Percentiles rank a stretch among this genome's conserved stretches.
Evolutionary conservation across 2,113 vertebrate genomes (phyloP).

Genomic region (Megalops atlanticus): DNA sequence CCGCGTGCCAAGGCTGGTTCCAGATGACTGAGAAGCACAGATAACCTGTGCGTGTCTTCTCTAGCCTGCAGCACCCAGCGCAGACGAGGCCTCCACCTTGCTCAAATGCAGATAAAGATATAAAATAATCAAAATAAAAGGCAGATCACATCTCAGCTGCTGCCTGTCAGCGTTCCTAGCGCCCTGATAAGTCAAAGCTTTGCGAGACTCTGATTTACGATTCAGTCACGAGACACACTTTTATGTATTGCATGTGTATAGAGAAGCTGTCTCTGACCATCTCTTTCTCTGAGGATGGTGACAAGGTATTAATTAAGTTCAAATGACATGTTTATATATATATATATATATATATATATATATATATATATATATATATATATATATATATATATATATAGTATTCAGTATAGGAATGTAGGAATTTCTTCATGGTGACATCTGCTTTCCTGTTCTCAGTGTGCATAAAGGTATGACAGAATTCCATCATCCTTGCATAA

Average conservation of each 20-base stretch:
- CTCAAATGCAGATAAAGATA: slow-evolving; percentile 53
- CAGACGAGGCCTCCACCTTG: slow-evolving; percentile 55
- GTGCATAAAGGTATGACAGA: slow-evolving; percentile 19
- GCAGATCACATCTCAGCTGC: slow-evolving; percentile 56
- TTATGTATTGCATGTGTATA: too few species aligned
- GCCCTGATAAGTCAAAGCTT: slow-evolving; percentile 52
- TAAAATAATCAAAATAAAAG: slow-evolving; percentile 70
- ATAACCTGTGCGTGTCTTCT: slow-evolving; percentile 68
- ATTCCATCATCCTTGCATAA: slow-evolving; percentile 35
- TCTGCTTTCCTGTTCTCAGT: slow-evolving; percentile 17
- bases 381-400: too few species aligned
- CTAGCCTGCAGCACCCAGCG: slow-evolving; percentile 46
- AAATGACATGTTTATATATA: too few species aligned
- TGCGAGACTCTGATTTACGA: too few species aligned
- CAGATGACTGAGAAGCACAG: slow-evolving; percentile 50
- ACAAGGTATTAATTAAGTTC: too few species aligned
- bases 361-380: too few species aligned
- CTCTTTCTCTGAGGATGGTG: too few species aligned
- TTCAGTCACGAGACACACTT: too few species aligned
- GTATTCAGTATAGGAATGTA: too few species aligned
- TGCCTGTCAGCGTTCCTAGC: slow-evolving; percentile 63
- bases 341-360: not conserved
- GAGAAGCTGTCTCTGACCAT: too few species aligned
- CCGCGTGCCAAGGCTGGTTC: slow-evolving; percentile 50
- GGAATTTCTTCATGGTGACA: too few species aligned